These are phyloP conservation scores for Cheirogaleus medius DNA, from an alignment of 2,113 vertebrate genomes.

Conservation along the genomic window DNA sequence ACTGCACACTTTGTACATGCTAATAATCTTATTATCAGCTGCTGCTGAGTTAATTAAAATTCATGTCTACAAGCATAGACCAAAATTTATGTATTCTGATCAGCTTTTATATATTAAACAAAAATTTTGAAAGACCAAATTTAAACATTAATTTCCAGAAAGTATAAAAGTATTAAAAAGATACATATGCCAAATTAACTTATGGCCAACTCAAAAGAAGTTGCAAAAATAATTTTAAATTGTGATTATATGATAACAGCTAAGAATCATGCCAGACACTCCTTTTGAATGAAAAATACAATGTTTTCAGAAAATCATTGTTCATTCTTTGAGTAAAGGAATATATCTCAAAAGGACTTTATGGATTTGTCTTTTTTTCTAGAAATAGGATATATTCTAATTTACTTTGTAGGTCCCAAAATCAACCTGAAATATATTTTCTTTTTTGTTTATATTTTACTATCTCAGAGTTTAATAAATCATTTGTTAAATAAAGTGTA, in stretches of 20 bases:
- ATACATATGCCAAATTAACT: not conserved
- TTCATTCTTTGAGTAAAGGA: not conserved
- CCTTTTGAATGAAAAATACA: not conserved
- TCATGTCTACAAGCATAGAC: slow-evolving; percentile 64
- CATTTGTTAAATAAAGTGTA: not conserved
- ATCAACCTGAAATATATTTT: slow-evolving; percentile 6
- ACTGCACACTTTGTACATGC: slow-evolving; percentile 73
- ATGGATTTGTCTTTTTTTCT: not conserved
- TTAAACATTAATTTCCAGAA: slow-evolving; percentile 43
- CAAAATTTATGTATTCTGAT: slow-evolving; percentile 64
- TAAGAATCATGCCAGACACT: not conserved
- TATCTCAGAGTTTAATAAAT: not conserved
- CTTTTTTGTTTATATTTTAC: not conserved
- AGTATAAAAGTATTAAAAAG: not conserved
- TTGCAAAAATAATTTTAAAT: slow-evolving; percentile 2
- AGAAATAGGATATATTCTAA: not conserved
- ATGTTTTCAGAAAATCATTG: not conserved
- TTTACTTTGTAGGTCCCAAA: not conserved
- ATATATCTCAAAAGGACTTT: not conserved
- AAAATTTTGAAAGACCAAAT: slow-evolving; percentile 30
- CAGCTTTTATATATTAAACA: slow-evolving; percentile 56
- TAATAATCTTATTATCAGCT: slow-evolving; percentile 82
- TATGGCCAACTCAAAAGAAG: not conserved
- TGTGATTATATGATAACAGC: not conserved
- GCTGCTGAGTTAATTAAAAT: slow-evolving; percentile 79